Evolutionary conservation across 2,888 invertebrate species (phyloP), one percentile per base, ranked within the genome.

Genomic region (Zhuqinia jingwanae): DNA sequence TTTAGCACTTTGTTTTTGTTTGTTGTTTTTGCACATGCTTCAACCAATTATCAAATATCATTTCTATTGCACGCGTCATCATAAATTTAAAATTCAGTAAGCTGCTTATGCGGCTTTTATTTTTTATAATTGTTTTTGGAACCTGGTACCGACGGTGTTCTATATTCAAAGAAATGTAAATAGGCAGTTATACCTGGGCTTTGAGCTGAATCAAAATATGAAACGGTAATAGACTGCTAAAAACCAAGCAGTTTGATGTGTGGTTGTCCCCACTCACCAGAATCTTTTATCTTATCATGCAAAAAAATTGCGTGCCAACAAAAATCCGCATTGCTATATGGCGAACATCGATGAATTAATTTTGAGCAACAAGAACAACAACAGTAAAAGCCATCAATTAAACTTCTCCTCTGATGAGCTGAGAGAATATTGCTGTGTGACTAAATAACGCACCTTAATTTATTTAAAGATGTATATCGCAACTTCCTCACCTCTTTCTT

Each of bases 381-480:
- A 30, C 60, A 13, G 60, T n/a, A 30, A 30, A 27, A 30, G 13
- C 30, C 30, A 60, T 60, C 60, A 60, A 60, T 60, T 60, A 60
- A 60, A 30, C 30, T 36, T 36, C 36, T 30, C 65, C 17, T 58
- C 6, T 65, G n/a, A n/a, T n/a, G n/a, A n/a, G n/a, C n/a, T n/a
- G 17, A 36, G 36, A 42, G n/a, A 17, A 6, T n/a, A 30, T 36
- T 42, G 30, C 15, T 60, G 27, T 22, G 15, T 15, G 45, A 1
- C 2, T 8, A 68, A 60, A 60, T 20, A 79, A 53, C 79, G 20
- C 65, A 50, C 65, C 79, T 79, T 68, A 13, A 79, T 79, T 79
- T 79, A 68, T 53, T 79, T 53, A 50, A 20, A 15, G 65, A 78
- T 76, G 77, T 15, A 56, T 60, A 77, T 58, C 60, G 5, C 42